A percentile compares a stretch with the other conserved stretches of the same genome.
Conservation (phyloP, 2,113 vertebrate genomes). For the Colossoma macropomum region DNA sequence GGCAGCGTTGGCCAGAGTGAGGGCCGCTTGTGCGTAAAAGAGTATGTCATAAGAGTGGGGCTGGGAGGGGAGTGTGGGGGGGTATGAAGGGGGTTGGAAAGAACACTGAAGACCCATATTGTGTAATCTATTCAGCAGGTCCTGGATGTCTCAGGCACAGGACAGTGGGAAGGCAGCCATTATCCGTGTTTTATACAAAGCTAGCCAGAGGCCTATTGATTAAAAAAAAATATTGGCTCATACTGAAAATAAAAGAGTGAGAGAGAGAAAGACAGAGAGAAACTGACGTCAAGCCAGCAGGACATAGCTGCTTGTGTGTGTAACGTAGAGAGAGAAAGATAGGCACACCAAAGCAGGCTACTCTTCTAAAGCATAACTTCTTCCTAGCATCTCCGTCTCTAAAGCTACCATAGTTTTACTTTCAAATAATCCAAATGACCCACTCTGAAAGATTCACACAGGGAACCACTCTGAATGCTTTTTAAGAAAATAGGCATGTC, state of each 20-base stretch:
- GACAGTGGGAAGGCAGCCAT: conserved; percentile 68
- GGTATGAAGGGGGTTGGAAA: conserved; percentile 36
- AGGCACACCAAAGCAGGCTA: background rate
- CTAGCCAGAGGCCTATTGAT: conserved; percentile 59
- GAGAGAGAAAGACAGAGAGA: conserved; percentile 58
- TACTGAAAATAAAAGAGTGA: conserved; percentile 55
- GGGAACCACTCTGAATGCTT: background rate
- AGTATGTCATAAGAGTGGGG: background rate
- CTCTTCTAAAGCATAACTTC: background rate
- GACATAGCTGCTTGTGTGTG: conserved; percentile 41
- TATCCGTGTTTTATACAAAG: conserved; percentile 67
- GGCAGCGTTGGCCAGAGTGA: conserved; percentile 12
- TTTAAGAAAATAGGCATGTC: background rate
- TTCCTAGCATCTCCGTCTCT: background rate
- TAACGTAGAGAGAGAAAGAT: background rate
- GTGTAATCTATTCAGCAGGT: conserved; percentile 77
- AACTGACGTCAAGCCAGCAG: conserved; percentile 56
- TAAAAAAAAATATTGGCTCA: conserved; percentile 59
- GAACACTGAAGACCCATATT: conserved; percentile 75
- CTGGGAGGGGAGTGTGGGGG: background rate
- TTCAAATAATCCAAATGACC: no score
- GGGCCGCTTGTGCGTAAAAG: background rate
- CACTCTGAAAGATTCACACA: background rate
- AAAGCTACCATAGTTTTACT: background rate
- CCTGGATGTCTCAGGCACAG: conserved; percentile 68